Evolutionary conservation across 2,888 invertebrate species (phyloP).

Genomic region (Daptonema setosum): DNA sequence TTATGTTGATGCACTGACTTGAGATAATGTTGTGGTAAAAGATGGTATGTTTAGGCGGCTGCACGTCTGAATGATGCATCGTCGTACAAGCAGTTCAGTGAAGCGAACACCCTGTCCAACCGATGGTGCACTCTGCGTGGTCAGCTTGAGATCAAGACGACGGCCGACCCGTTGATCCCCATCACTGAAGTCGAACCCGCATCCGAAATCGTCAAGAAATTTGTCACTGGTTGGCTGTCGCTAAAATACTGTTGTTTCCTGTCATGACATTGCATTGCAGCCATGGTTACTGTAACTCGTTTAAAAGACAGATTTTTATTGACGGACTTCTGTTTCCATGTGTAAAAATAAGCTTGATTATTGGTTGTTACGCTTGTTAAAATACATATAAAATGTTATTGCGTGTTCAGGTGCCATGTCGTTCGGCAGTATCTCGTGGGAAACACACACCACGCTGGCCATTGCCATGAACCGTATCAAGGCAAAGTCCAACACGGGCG

Average conservation of each 20-base stretch:
- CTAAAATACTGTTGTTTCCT: no score
- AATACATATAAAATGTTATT: neutral
- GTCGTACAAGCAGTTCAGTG: slow-evolving; percentile 62
- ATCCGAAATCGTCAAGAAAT: slow-evolving; percentile 77
- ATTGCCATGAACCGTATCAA: slow-evolving; percentile 90
- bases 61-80: slow-evolving; percentile 52
- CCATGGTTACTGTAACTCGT: no score
- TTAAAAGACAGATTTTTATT: no score
- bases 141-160: slow-evolving; percentile 60
- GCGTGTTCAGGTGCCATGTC: slow-evolving; percentile 58
- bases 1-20: no score
- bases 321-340: no score
- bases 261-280: no score
- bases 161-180: slow-evolving; percentile 52
- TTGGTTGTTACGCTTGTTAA: neutral
- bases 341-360: no score
- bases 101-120: slow-evolving; percentile 63
- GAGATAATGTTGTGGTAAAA: no score
- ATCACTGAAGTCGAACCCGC: slow-evolving; percentile 76
- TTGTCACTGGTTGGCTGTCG: slow-evolving; percentile 45
- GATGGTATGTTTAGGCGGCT: slow-evolving; percentile 68
- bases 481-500: slow-evolving; percentile 95
- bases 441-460: slow-evolving; percentile 81
- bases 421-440: slow-evolving; percentile 83
- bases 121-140: slow-evolving; percentile 70